Evolutionary conservation across 2,888 invertebrate genomes (phyloP).

Genomic region (Pycnomerus fuliginosus): DNA sequence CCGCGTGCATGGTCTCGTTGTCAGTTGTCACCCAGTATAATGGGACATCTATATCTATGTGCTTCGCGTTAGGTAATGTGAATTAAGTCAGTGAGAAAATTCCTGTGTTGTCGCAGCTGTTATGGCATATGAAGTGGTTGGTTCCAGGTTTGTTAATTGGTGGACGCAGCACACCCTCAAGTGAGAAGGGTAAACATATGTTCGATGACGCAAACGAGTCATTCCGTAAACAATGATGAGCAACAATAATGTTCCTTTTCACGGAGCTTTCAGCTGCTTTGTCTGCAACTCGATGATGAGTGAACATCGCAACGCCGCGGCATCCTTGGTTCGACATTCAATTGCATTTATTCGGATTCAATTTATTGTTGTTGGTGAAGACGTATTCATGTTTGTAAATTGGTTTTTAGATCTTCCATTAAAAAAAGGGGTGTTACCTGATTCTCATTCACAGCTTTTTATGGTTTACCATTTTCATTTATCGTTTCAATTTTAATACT

Average conservation of each 20-base stretch:
- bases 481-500: no score
- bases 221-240: constrained; percentile 24
- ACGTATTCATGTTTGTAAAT: constrained; percentile 21
- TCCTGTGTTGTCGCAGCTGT: no score
- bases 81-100: no score
- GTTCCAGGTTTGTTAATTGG: constrained; percentile 11
- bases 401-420: constrained; percentile 9
- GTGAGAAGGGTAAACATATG: constrained; percentile 13
- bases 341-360: constrained; percentile 19
- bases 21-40: no score
- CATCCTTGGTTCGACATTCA: constrained; percentile 15
- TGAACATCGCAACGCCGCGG: constrained; percentile 10
- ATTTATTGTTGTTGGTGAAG: constrained; percentile 22
- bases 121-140: no score
- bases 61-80: no score
- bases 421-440: constrained; percentile 5
- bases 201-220: constrained; percentile 20
- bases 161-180: constrained; percentile 2
- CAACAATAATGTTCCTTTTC: constrained; percentile 23
- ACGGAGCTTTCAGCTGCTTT: constrained; percentile 23
- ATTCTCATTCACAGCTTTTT: constrained; percentile 7
- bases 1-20: no score
- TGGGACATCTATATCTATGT: no score
- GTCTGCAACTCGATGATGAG: constrained; percentile 15
- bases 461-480: no score